Evolutionary conservation across 2,888 invertebrate genomes (phyloP), one percentile per base, ranked within the genome.

Genomic region (Sipha maydis): DNA sequence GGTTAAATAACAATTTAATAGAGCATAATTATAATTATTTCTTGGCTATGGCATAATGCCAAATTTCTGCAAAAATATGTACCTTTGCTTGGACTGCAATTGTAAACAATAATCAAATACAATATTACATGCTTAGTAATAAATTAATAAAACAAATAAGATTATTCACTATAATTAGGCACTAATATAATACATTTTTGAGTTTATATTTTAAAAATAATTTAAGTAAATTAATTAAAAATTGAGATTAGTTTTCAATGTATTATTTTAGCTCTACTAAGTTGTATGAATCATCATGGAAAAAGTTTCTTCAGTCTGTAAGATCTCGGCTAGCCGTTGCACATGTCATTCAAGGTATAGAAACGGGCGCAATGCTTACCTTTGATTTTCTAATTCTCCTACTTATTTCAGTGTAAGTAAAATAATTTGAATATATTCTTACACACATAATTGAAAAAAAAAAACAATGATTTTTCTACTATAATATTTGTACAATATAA

Each of bases 381-480:
- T 96, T 96, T 92, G 96, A 96, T 92, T 96, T 95, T 92, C 91
- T 96, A 84, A 93, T 95, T 91, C 92, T 96, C 34, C 92, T 96
- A 9, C 92, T 95, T 9, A 94, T 96, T 0, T 96, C 96, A 3
- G 95, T 95, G 93, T 95, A 92, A 92, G 91, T 91, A 78, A 56
- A n/a, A 73, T 48, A 71, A 21, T 41, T 69, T n/a, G n/a, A 54
- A 14, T 78, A 78, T 25, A 71, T 71, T 8, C 8, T 17, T 31
- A 54, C 5, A 25, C 54, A 71, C 19, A 54, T 19, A 82, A 80
- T 69, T 11, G 19, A 76, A 41, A 9, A 3, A 41, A 3, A 41
- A 41, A 61, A 61, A 21, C 3, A 25, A 7, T 61, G n/a, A n/a
- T 61, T 61, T 61, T 4, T 8, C 61, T 61, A 21, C 0, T 61